Conservation (phyloP, 2,888 invertebrate genomes). For the Gryllus longicercus region DNA sequence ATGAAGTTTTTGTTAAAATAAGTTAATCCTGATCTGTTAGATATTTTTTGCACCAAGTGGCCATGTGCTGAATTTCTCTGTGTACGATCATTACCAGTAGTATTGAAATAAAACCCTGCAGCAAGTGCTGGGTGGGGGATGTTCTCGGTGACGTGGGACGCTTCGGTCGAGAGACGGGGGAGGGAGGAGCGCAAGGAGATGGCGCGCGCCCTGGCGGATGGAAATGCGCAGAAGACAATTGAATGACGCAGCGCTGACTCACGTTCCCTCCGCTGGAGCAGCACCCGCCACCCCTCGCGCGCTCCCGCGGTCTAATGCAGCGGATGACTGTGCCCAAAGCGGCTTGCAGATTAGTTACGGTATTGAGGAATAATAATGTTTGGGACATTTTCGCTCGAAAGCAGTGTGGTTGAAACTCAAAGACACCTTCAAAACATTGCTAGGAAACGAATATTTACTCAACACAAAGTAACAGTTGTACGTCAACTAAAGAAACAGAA, state of each 20-base stretch:
- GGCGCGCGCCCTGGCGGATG: background rate
- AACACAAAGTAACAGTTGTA: no score
- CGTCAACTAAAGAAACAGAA: no score
- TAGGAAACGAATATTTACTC: background rate
- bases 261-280: background rate
- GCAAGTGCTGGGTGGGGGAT: no score
- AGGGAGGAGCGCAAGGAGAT: background rate
- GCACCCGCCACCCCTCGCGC: no score
- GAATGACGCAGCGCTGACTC: background rate
- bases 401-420: background rate
- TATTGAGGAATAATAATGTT: background rate
- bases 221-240: conserved; percentile 7
- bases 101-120: no score
- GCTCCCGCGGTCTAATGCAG: no score
- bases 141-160: background rate
- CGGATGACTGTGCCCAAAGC: no score
- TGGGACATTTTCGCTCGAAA: background rate
- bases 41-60: no score
- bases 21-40: no score
- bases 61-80: no score
- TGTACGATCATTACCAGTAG: no score
- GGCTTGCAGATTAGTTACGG: background rate
- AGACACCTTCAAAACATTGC: background rate
- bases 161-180: fast-evolving
- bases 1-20: no score